Conservation (phyloP, 2,888 invertebrate genomes). For the Hydriomena furcata region DNA sequence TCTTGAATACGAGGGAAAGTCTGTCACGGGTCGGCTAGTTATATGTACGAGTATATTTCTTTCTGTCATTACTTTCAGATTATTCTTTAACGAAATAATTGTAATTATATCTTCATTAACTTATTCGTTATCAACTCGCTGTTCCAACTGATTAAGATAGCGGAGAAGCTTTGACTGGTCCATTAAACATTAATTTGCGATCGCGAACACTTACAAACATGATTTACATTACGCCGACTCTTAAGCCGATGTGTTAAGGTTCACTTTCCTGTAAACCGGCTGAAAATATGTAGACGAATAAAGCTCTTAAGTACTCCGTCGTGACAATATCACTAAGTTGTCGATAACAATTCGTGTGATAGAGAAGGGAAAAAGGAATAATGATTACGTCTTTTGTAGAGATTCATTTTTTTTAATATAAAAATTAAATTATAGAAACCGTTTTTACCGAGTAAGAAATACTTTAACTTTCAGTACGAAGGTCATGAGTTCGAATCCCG, state of each 20-base stretch:
- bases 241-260: conserved; percentile 21
- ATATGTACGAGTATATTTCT: not conserved
- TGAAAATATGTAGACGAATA: conserved; percentile 15
- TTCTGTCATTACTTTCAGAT: no score
- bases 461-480: no score
- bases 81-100: not conserved
- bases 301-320: conserved; percentile 30
- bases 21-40: no score
- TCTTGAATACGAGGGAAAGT: no score
- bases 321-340: conserved; percentile 30
- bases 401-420: no score
- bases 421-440: no score
- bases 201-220: conserved; percentile 21
- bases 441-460: no score
- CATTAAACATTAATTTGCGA: conserved; percentile 37
- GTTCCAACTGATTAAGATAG: conserved; percentile 40
- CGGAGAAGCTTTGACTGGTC: conserved; percentile 24
- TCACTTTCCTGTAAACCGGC: conserved; percentile 20
- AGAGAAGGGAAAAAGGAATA: conserved; percentile 14
- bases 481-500: no score
- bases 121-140: conserved; percentile 17
- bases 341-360: conserved; percentile 26
- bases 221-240: conserved; percentile 19
- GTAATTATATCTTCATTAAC: conserved; percentile 5
- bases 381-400: not conserved